Evolutionary conservation across 1,140 invertebrate species (phyloP), one percentile per base, ranked within the genome.

Genomic region (Neoseiulus cucumeris): DNA sequence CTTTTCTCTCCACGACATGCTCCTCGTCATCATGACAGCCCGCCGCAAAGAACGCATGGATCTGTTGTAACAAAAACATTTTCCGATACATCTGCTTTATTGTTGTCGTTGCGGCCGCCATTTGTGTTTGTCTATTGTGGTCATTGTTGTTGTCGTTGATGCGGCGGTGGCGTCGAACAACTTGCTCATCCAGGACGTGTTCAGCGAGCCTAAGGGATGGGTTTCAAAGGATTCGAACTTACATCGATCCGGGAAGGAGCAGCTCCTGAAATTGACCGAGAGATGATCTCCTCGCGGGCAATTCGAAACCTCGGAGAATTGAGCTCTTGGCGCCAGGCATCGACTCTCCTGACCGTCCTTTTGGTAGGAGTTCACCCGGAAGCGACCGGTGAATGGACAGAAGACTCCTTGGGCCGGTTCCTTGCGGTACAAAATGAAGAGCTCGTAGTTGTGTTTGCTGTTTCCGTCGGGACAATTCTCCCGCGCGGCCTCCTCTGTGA

Each of bases 341-440:
- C 74, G 75, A 12, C 78, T 76, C 4, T 77, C 73, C 4, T 78
- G 77, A 68, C 81, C 79, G 66, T 81, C 80, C 2, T 79, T 73
- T 44, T 76, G 78, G 70, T 84, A 85, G 18, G 77, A 80, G 9
- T 14, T 20, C 67, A 84, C 81, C 59, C 79, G 77, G 73, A 80
- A 85, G 65, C 79, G 79, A 17, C 83, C 83, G 44, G 80, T 79
- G 64, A 85, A 78, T 5, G 84, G 83, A 64, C 84, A 85, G 70
- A 82, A 85, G 66, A 82, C 80, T 64, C 82, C 80, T 64, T 75
- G 75, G 4, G 64, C 25, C 5, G 51, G 51, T 17, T 59, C 51
- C 78, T 79, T 75, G 80, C 79, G 80, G 71, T 79, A 80, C 33
- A 80, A 72, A 64, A 80, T 76, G 66, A 80, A 78, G 74, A 80